Conservation (phyloP, 2,797 vertebrate genomes). For the Malacoraja senta region DNA sequence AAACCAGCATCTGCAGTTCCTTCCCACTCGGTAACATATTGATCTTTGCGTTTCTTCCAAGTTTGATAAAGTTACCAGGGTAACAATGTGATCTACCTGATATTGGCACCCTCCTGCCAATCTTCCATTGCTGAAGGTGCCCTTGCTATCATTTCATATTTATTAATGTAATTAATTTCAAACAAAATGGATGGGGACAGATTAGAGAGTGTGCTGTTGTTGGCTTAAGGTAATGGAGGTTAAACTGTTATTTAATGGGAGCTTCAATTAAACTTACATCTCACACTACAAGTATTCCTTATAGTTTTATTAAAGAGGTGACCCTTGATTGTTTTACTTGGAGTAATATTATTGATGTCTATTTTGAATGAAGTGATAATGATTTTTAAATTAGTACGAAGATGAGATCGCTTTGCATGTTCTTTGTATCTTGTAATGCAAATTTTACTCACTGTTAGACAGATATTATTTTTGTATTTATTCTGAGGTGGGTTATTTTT, state of each 20-base stretch:
- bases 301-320: slow-evolving; percentile 31
- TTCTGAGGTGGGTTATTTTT: neutral
- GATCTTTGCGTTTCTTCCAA: no score
- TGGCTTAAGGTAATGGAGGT: slow-evolving; percentile 26
- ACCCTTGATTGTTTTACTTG: slow-evolving; percentile 17
- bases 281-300: neutral
- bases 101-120: neutral
- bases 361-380: slow-evolving; percentile 29
- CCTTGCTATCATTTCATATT: neutral
- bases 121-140: neutral
- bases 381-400: neutral
- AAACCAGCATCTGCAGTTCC: no score
- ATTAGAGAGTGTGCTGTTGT: slow-evolving; percentile 6
- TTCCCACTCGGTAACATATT: no score
- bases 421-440: neutral
- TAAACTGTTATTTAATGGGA: slow-evolving; percentile 35
- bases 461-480: neutral
- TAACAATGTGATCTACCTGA: slow-evolving; percentile 9
- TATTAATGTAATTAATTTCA: slow-evolving; percentile 34
- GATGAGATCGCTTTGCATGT: neutral
- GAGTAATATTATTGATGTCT: slow-evolving; percentile 12
- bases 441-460: neutral
- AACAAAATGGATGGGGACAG: slow-evolving; percentile 27
- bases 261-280: slow-evolving; percentile 22
- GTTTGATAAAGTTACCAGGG: neutral